Percentiles rank a stretch among this genome's conserved stretches.
Evolutionary conservation across 2,888 invertebrate genomes (phyloP).

Genomic region (Caenorhabditis drosophilae): DNA sequence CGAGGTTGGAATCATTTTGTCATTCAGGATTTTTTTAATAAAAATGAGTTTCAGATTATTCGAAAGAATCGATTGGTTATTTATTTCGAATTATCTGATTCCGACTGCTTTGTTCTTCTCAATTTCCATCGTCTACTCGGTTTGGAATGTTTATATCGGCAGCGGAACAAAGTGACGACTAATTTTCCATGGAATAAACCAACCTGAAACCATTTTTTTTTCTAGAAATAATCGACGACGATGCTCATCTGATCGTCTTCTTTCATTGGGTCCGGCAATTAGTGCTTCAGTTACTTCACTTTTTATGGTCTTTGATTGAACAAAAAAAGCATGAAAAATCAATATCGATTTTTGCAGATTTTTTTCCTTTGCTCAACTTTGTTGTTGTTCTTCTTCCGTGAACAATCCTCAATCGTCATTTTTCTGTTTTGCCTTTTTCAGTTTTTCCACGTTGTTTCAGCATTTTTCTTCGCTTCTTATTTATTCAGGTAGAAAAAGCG

Average conservation of each 20-base stretch:
- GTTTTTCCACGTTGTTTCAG: slow-evolving; percentile 31
- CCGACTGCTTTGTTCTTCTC: slow-evolving; percentile 46
- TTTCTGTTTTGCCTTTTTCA: slow-evolving; percentile 36
- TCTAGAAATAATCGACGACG: slow-evolving; percentile 38
- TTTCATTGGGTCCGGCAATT: slow-evolving; percentile 38
- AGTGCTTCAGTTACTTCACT: slow-evolving; percentile 37
- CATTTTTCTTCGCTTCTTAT: slow-evolving; percentile 41
- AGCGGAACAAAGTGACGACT: slow-evolving; percentile 27
- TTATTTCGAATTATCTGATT: slow-evolving; percentile 41
- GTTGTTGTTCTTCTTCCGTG: slow-evolving; percentile 43
- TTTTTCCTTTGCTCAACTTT: slow-evolving; percentile 36
- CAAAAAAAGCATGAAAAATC: no score
- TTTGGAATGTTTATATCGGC: slow-evolving; percentile 45
- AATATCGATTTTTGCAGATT: no score
- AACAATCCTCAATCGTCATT: slow-evolving; percentile 32
- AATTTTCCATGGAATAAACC: background rate
- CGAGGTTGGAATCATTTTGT: no score
- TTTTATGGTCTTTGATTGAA: no score
- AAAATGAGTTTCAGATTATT: slow-evolving; percentile 12
- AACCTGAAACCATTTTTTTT: no score
- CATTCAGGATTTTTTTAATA: background rate
- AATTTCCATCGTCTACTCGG: slow-evolving; percentile 36
- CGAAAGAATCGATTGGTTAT: slow-evolving; percentile 46
- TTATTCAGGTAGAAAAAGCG: slow-evolving; percentile 30
- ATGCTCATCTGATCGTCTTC: slow-evolving; percentile 31